Evolutionary conservation across 2,888 invertebrate genomes (phyloP).

Genomic region (Leptinotarsa rubiginosa): DNA sequence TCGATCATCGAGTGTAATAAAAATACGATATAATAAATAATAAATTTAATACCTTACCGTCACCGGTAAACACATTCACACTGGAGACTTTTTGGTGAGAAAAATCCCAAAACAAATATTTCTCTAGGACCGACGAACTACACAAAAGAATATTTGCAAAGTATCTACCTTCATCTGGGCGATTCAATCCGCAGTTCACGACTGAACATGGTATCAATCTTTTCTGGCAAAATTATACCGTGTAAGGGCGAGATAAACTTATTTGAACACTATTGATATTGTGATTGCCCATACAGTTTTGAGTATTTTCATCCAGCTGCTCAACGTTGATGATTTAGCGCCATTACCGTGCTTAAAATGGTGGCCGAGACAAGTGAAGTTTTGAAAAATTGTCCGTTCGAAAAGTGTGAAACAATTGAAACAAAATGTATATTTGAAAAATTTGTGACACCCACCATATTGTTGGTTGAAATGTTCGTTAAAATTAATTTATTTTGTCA

Average conservation of each 20-base stretch:
- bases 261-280: constrained; percentile 49
- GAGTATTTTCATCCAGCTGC: constrained; percentile 35
- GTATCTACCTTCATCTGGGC: neutral
- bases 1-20: neutral
- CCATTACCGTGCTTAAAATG: constrained; percentile 47
- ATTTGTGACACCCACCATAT: too few relatives aligned
- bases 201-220: neutral
- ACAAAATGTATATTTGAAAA: too few relatives aligned
- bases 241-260: constrained; percentile 48
- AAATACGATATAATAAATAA: neutral
- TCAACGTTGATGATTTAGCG: constrained; percentile 43
- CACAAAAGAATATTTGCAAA: neutral
- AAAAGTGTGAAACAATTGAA: too few relatives aligned
- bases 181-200: neutral
- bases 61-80: neutral
- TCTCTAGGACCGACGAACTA: constrained; percentile 19
- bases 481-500: too few relatives aligned
- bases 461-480: too few relatives aligned
- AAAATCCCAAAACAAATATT: constrained; percentile 32
- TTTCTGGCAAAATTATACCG: constrained; percentile 32
- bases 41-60: constrained; percentile 6
- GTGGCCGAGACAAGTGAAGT: constrained; percentile 26
- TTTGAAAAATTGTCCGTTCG: too few relatives aligned
- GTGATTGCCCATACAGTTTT: constrained; percentile 43
- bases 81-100: neutral